phyloP scores from a whole-genome alignment of 2,797 vertebrate genomes.

The Aulostomus chinensis region DNA sequence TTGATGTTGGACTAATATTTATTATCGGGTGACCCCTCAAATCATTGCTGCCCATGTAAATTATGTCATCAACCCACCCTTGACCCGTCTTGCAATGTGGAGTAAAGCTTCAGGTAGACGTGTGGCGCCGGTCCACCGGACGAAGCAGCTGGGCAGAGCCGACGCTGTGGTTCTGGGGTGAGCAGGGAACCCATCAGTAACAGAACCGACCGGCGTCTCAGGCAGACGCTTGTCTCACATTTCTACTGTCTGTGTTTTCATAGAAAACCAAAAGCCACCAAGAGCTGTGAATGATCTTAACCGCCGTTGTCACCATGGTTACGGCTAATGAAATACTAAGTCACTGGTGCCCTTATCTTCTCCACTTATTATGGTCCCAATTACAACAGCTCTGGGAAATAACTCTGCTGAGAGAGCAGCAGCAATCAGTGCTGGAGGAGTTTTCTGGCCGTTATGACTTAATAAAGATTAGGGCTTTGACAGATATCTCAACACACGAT shows the following conservation, averaged over 20 bases:
- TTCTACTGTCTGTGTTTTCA: not conserved
- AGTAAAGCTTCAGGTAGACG: too few relatives aligned
- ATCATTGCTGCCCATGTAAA: too few relatives aligned
- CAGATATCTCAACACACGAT: slow-evolving; percentile 33
- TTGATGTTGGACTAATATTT: too few relatives aligned
- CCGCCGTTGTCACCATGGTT: slow-evolving; percentile 24
- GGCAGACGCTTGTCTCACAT: too few relatives aligned
- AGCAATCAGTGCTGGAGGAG: slow-evolving; percentile 38
- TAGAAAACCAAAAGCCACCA: slow-evolving; percentile 9
- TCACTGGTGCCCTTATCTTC: slow-evolving; percentile 38
- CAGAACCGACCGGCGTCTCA: too few relatives aligned
- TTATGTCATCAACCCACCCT: too few relatives aligned
- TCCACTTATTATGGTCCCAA: slow-evolving; percentile 47
- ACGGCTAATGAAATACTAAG: slow-evolving; percentile 42
- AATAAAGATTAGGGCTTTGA: slow-evolving; percentile 44
- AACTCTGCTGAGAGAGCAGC: slow-evolving; percentile 52
- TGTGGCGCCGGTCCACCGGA: too few relatives aligned
- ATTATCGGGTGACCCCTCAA: too few relatives aligned
- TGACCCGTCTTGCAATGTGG: too few relatives aligned
- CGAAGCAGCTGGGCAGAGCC: too few relatives aligned
- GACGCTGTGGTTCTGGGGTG: too few relatives aligned
- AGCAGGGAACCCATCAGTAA: too few relatives aligned
- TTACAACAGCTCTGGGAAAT: slow-evolving; percentile 52
- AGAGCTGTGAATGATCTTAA: slow-evolving; percentile 17
- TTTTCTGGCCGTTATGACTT: slow-evolving; percentile 37